Evolutionary conservation across 2,113 vertebrate species (phyloP).

Genomic region (Otus sunia): DNA sequence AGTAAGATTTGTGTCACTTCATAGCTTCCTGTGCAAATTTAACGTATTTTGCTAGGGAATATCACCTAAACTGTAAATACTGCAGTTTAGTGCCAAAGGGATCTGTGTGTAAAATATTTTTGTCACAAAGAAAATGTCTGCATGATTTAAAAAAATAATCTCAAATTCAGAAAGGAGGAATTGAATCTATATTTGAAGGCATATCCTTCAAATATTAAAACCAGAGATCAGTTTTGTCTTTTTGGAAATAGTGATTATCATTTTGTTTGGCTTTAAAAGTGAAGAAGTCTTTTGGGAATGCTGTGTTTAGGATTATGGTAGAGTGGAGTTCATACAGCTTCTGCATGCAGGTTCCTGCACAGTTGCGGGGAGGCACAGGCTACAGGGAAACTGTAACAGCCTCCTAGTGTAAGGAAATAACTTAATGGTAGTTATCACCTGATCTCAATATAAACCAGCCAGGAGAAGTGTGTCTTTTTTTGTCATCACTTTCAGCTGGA

Average conservation of each 20-base stretch:
- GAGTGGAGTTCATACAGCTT: neutral
- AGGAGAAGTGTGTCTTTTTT: neutral
- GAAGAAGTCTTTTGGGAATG: neutral
- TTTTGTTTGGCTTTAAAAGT: neutral
- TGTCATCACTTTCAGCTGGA: neutral
- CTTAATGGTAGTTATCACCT: neutral
- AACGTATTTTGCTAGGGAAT: neutral
- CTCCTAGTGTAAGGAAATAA: neutral
- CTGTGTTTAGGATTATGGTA: neutral
- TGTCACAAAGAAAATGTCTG: neutral
- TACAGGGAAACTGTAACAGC: neutral
- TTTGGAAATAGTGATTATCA: neutral
- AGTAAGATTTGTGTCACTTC: neutral
- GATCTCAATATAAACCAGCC: neutral
- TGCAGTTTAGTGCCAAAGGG: neutral
- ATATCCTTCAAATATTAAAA: neutral
- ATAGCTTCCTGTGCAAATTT: slow-evolving; percentile 20
- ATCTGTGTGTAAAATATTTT: neutral
- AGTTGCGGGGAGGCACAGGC: neutral
- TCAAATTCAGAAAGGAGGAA: neutral
- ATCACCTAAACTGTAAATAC: neutral
- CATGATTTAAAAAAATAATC: neutral
- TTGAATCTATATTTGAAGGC: neutral
- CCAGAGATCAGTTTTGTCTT: neutral
- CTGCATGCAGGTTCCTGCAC: neutral